These are phyloP conservation scores for Pseudobourletiella spinata DNA, from an alignment of 1,140 invertebrate species.

Conservation along the genomic window DNA sequence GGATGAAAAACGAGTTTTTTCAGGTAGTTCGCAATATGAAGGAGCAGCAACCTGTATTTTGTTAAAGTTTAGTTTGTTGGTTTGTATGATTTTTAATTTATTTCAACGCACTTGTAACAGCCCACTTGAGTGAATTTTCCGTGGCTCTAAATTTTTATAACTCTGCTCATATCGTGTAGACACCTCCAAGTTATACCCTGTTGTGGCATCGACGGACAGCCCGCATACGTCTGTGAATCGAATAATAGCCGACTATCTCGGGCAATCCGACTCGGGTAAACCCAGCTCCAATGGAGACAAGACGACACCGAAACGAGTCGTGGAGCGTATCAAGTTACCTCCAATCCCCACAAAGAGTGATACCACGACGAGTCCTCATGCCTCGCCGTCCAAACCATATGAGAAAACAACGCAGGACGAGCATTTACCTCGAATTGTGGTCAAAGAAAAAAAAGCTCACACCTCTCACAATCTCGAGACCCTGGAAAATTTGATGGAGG, in stretches of 20 bases:
- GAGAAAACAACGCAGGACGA: not conserved
- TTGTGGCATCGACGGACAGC: no score
- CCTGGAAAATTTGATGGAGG: constrained; percentile 9
- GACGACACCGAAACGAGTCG: not conserved
- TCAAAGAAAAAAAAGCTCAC: not conserved
- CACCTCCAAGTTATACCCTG: no score
- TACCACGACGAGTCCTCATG: not conserved
- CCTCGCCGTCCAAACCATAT: not conserved
- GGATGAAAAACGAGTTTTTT: not conserved
- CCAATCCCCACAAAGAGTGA: not conserved
- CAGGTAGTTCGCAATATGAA: no score
- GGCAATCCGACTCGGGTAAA: not conserved
- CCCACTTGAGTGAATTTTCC: no score
- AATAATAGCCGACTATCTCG: constrained; percentile 3
- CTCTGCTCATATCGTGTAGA: no score
- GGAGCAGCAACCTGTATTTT: no score
- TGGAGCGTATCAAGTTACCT: constrained; percentile 1
- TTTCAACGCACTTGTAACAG: no score
- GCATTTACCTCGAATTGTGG: not conserved
- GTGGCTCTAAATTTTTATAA: no score
- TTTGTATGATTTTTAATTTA: no score
- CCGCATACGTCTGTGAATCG: not conserved
- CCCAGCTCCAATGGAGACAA: not conserved
- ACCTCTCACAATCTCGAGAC: not conserved
- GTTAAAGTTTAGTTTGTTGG: no score